Base-by-base conservation (phyloP, 2,797 vertebrate species). In the Catharus ustulatus region DNA sequence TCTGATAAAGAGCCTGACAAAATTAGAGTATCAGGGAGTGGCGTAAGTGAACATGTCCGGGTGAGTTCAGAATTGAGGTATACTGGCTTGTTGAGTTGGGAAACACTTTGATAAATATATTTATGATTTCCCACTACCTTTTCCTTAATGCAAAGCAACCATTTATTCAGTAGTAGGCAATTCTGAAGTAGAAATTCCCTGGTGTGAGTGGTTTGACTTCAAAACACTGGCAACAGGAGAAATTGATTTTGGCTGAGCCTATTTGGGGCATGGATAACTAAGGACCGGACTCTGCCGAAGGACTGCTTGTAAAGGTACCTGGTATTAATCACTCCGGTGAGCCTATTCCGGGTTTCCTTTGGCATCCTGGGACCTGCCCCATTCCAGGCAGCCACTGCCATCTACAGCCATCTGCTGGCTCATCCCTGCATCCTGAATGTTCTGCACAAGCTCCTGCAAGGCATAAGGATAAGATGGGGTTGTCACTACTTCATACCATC, bases 321-420 rank as follows among this genome's bases (percentile, higher is more conserved):
- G 29, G 13, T 26, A 36, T 42, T 57, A 40, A 17, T n/a, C 4
- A 43, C 59, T 14, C 29, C 9, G 4, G 34, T 8, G 66, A 86
- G 19, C 13, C 46, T 36, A 2, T 71, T 54, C 7, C 2, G 1
- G 29, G 20, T 20, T 43, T 90, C 24, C 27, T 45, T 46, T 11
- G n/a, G 40, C 24, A 73, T 12, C 36, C 40, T 11, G 62, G 46
- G 36, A 48, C 29, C 26, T 52, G 8, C 49, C 22, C 62, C 15
- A 2, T 15, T 34, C 10, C 4, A 6, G 45, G 40, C 64, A 89
- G 67, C 51, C 30, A 19, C 84, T 81, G 92, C 58, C 48, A 68
- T 78, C 82, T 86, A 42, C 79, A 93, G 93, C 89, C 90, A 83
- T 48, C 91, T 94, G 61, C 55, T 43, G 95, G 91, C 42, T 76